These are phyloP conservation scores for Amphiprion clarkii DNA, from an alignment of 2,797 vertebrate genomes.

Conservation along the genomic window DNA sequence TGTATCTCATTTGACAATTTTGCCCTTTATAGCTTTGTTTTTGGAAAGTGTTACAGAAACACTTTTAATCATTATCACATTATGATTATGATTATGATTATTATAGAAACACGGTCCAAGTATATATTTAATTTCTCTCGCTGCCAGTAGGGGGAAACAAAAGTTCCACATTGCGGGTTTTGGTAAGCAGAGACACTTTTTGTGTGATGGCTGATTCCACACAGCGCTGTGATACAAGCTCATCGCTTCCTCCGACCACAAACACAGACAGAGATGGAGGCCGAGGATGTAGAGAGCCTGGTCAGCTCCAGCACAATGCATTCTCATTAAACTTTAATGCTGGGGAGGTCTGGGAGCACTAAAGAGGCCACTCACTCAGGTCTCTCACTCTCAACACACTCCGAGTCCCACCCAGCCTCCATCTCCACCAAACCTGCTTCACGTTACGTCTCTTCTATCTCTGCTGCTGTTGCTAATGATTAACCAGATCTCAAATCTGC, in stretches of 20 bases:
- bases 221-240: constrained; percentile 34
- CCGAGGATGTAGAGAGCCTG: constrained; percentile 55
- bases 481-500: constrained; percentile 52
- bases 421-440: constrained; percentile 6
- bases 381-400: constrained; percentile 23
- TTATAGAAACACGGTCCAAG: no score
- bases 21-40: no score
- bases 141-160: no score
- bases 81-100: no score
- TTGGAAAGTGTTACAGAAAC: no score
- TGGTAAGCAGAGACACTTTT: neutral
- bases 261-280: constrained; percentile 45
- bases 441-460: constrained; percentile 25
- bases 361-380: constrained; percentile 62
- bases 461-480: constrained; percentile 55
- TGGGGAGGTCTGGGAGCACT: constrained; percentile 71
- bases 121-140: no score
- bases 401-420: constrained; percentile 36
- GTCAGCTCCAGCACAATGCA: constrained; percentile 66
- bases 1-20: no score
- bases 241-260: constrained; percentile 53
- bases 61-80: no score
- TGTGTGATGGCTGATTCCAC: neutral
- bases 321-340: constrained; percentile 80
- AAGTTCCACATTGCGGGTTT: no score